Evolutionary conservation across 1,140 invertebrate genomes (phyloP).

Genomic region (Pseudomyrmex flavicornis): DNA sequence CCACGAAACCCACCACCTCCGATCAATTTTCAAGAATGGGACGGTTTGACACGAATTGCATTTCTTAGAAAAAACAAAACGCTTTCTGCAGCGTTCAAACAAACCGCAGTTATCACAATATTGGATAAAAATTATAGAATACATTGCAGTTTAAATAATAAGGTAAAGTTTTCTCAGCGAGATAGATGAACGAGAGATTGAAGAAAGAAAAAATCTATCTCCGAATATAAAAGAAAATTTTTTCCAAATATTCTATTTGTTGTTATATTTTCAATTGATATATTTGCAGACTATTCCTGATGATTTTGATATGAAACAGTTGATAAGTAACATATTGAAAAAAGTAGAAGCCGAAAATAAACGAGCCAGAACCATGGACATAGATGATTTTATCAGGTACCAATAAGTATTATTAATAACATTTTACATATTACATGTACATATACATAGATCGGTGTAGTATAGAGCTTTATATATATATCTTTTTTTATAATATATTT

Average conservation of each 20-base stretch:
- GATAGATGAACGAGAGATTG: background rate
- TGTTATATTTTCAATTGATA: slow-evolving; percentile 28
- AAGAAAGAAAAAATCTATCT: background rate
- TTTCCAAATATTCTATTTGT: background rate
- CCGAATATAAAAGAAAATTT: too few species aligned
- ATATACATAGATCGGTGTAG: background rate
- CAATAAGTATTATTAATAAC: slow-evolving; percentile 5
- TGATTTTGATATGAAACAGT: slow-evolving; percentile 94
- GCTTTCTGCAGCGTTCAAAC: slow-evolving; percentile 93
- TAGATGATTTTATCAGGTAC: slow-evolving; percentile 96
- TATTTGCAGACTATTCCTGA: slow-evolving; percentile 89
- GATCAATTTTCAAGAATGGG: slow-evolving; percentile 99
- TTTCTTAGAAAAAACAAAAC: slow-evolving; percentile 99
- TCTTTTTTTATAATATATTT: too few species aligned
- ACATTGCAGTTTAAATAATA: slow-evolving; percentile 94
- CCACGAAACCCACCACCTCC: slow-evolving; percentile 98
- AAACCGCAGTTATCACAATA: slow-evolving; percentile 92
- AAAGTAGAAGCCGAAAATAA: slow-evolving; percentile 89
- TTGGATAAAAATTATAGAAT: slow-evolving; percentile 97
- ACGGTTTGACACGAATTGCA: slow-evolving; percentile 97
- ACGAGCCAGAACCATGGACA: slow-evolving; percentile 97
- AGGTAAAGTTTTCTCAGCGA: slow-evolving; percentile 86
- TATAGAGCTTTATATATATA: too few species aligned
- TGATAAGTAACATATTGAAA: slow-evolving; percentile 91
- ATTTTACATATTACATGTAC: background rate